Evolutionary conservation across 2,113 vertebrate species (phyloP).

Genomic region (Centropus unirufus): DNA sequence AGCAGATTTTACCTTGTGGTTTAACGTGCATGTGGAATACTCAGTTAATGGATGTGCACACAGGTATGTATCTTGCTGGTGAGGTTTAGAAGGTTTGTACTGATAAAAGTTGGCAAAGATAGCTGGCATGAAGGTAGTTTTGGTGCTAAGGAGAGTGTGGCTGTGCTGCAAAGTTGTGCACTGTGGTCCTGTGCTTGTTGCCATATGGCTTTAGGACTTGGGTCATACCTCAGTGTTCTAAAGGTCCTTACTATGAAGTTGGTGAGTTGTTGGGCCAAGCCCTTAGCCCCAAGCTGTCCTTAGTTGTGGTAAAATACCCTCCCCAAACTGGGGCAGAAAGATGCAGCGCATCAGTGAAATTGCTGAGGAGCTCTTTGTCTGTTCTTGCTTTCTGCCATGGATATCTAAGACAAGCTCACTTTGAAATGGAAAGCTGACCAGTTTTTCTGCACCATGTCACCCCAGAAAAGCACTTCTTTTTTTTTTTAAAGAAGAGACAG

Average conservation of each 20-base stretch:
- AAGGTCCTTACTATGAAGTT: background rate
- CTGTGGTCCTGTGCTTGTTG: background rate
- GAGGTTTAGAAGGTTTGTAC: background rate
- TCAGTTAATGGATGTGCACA: too few species aligned
- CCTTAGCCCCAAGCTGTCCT: background rate
- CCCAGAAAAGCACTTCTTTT: background rate
- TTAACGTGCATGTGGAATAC: background rate
- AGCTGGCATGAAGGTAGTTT: background rate
- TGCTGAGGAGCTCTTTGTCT: background rate
- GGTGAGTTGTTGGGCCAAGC: background rate
- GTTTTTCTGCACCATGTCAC: background rate
- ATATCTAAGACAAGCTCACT: background rate
- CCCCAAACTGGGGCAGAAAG: fast-evolving
- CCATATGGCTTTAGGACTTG: background rate
- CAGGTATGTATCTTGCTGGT: fast-evolving
- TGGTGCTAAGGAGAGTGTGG: background rate
- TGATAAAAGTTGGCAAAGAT: background rate
- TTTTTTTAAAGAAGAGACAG: background rate
- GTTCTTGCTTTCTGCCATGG: background rate
- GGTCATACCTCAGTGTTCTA: background rate
- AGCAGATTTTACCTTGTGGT: background rate
- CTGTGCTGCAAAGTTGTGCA: background rate
- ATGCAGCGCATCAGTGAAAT: background rate
- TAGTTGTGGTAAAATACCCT: background rate
- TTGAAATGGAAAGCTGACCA: background rate